Evolutionary conservation across 2,888 invertebrate species (phyloP), one percentile per base, ranked within the genome.

Genomic region (Campaea margaritaria): DNA sequence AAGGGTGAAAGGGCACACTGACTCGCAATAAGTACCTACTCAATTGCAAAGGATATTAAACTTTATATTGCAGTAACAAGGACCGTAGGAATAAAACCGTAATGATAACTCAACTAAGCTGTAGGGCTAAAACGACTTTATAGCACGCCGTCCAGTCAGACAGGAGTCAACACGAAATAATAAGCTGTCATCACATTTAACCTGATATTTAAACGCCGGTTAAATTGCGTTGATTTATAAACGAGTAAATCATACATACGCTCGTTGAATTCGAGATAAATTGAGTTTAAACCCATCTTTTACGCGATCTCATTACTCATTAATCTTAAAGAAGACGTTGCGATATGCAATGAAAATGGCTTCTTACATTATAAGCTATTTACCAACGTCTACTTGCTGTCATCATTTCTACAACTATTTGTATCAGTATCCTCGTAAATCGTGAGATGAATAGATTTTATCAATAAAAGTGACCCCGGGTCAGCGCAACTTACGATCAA

Each of bases 1-100:
- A 48, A 68, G 69, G 78, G 70, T 68, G 69, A 77, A 74, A 76
- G 77, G 74, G 72, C 70, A 72, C 67, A 8, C 39, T 54, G 48
- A 64, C 62, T 68, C 59, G 15, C 44, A 15, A 13, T 10, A 43
- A 2, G 5, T 5, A 5, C 21, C 21, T 21, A 3, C 47, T 21
- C 36, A 8, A 21, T 59, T 57, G 53, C 42, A 55, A 43, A 42
- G 46, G 36, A 58, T 12, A 46, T 53, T 31, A 1, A 0, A 14
- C 14, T 50, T 56, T 55, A 58, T 16, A 36, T 11, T n/a, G 8
- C 9, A 7, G 1, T 31, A n/a, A 36, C 3, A 4, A n/a, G 36
- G 12, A 36, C 2, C 12, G 12, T 36, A 10, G 8, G 9, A 28
- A 38, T 38, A 16, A 28, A 16, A 38, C 13, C 3, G 13, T 39